phyloP scores from a whole-genome alignment of 1,140 invertebrate species.

The Lepidurus packardi region DNA sequence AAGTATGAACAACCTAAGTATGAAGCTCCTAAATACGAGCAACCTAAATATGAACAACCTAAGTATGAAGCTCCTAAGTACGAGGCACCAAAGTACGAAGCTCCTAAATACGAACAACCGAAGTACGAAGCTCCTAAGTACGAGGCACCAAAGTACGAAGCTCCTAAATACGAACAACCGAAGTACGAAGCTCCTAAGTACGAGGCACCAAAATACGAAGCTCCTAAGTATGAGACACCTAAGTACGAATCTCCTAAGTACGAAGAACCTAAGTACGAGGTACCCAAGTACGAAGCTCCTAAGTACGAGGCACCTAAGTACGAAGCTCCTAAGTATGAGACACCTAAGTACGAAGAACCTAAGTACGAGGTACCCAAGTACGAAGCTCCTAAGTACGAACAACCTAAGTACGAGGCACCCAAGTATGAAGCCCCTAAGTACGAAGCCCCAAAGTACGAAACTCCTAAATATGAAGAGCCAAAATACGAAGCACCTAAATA shows the following conservation, averaged over 20 bases:
- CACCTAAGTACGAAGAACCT: slow-evolving; percentile 28
- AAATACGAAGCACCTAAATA: not conserved
- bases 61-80: not conserved
- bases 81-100: not conserved
- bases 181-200: not conserved
- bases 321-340: slow-evolving; percentile 22
- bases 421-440: not conserved
- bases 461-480: not conserved
- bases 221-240: slow-evolving; percentile 1
- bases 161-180: not conserved
- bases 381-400: not conserved
- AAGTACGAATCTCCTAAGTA: slow-evolving; percentile 26
- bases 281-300: not conserved
- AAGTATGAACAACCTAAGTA: not conserved
- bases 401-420: not conserved
- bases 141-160: slow-evolving; percentile 16
- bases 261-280: not conserved
- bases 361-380: not conserved
- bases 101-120: not conserved
- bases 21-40: not conserved
- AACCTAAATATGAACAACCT: not conserved
- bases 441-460: not conserved
- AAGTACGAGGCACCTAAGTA: slow-evolving; percentile 15
- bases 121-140: not conserved
- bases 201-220: slow-evolving; percentile 17